Evolutionary conservation across 2,113 vertebrate genomes (phyloP).

Genomic region (Pagrus major): DNA sequence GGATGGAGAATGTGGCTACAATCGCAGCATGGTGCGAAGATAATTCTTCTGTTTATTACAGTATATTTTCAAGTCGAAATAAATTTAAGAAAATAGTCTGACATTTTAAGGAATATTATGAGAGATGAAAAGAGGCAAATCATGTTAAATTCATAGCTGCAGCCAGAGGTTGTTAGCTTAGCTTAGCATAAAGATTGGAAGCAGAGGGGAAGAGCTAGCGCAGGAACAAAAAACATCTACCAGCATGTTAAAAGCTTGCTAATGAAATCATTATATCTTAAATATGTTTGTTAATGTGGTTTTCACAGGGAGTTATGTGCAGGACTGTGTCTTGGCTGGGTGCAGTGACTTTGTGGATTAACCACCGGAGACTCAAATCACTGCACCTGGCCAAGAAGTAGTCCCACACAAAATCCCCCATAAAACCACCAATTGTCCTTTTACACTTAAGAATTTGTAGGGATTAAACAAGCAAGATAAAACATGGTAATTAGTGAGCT

Average conservation of each 20-base stretch:
- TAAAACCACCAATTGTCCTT: not conserved
- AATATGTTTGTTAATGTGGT: not conserved
- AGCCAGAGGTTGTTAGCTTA: not conserved
- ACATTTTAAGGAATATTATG: not conserved
- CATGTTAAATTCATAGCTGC: too few species aligned
- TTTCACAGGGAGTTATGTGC: not conserved
- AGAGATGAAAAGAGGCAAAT: not conserved
- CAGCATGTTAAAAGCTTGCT: not conserved
- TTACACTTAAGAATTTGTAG: not conserved
- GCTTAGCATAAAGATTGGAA: too few species aligned
- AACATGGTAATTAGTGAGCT: not conserved
- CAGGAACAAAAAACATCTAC: not conserved
- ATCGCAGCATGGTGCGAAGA: slow-evolving; percentile 92
- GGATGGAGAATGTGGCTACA: slow-evolving; percentile 99
- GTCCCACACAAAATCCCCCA: not conserved
- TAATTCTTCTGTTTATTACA: not conserved
- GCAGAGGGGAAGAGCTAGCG: not conserved
- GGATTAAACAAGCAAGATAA: not conserved
- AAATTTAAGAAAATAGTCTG: not conserved
- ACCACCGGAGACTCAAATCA: not conserved
- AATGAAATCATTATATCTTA: not conserved
- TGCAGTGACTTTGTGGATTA: not conserved
- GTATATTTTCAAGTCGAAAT: not conserved
- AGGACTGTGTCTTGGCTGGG: too few species aligned
- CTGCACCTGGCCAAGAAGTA: not conserved